phyloP scores from a whole-genome alignment of 2,888 invertebrate genomes.

The Ichneumoninae sp. region DNA sequence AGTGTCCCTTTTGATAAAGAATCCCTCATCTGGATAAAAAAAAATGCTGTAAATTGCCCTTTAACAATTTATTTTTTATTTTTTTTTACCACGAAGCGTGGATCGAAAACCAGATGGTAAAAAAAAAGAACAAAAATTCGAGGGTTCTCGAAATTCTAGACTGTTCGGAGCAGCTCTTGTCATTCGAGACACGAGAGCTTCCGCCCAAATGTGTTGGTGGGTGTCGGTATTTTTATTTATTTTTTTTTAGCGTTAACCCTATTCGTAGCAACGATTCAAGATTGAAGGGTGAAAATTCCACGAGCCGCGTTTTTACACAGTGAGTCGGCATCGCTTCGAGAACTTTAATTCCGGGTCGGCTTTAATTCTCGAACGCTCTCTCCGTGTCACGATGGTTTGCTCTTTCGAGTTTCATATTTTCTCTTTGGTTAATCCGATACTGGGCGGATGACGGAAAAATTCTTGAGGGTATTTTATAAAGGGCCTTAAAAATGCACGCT shows the following conservation, averaged over 20 bases:
- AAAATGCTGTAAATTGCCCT: background rate
- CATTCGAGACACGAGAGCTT: slow-evolving; percentile 16
- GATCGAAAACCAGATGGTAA: background rate
- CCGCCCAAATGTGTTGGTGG: background rate
- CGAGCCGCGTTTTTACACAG: slow-evolving; percentile 22
- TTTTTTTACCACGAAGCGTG: background rate
- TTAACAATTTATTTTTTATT: background rate
- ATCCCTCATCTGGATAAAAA: background rate
- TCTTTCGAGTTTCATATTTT: slow-evolving; percentile 12
- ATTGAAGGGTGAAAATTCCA: slow-evolving; percentile 20
- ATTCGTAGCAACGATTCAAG: background rate
- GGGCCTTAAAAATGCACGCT: background rate
- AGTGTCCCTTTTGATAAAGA: no score
- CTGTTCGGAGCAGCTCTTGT: slow-evolving; percentile 34
- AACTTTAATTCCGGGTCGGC: slow-evolving; percentile 22
- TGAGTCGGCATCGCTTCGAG: background rate
- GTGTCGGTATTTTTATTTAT: background rate
- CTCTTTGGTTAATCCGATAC: slow-evolving; percentile 35
- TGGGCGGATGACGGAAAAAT: background rate
- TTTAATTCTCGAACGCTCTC: background rate
- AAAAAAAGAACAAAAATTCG: background rate
- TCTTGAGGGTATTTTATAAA: background rate
- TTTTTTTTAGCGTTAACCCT: background rate
- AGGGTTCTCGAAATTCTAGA: slow-evolving; percentile 39
- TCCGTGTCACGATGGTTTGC: background rate